Evolutionary conservation across 2,113 vertebrate species (phyloP), one percentile per base, ranked within the genome.

Genomic region (Guaruba guarouba): DNA sequence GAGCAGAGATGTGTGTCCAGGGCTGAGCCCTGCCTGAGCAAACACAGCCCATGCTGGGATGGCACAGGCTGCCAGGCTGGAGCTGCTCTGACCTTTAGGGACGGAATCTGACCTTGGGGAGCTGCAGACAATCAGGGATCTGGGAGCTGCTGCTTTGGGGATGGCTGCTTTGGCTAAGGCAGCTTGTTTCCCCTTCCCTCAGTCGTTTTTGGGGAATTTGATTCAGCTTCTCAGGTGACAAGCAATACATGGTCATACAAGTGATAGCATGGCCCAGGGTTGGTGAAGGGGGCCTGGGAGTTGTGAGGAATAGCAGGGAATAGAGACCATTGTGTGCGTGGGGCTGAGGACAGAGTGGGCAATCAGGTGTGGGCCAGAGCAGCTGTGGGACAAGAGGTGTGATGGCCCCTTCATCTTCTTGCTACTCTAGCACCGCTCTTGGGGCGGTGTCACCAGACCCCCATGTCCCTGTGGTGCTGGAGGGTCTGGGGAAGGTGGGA

Each of bases 31-130:
- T 48, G 46, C 25, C 46, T 48, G 37, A 29, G 57, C 63, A 79
- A 85, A 93, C 52, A 49, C 85, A 69, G 2, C 80, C 83, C 73
- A 49, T 1, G 2, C 33, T 80, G 63, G 44, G 76, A 35, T 93
- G 89, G 86, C 86, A 96, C 64, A 92, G 83, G 54, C 54, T 93
- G 90, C 63, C 71, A 70, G 73, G 52, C 89, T 84, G 69, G 73
- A 91, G 62, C 83, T 73, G 46, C 41, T 86, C 74, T 20, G 86
- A 97, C 94, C 95, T 97, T 97, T 81, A 82, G 91, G 77, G 57
- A 41, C 0, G 13, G 81, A 95, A 93, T 43, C 66, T 91, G 95
- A 95, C 92, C 94, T 97, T 96, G 94, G 61, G 66, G 81, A 91
- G 64, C 57, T 83, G 64, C 46, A 77, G 17, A 54, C 8, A 86